Base-by-base conservation (phyloP, 2,888 invertebrate genomes). In the Pseudococcus longispinus region DNA sequence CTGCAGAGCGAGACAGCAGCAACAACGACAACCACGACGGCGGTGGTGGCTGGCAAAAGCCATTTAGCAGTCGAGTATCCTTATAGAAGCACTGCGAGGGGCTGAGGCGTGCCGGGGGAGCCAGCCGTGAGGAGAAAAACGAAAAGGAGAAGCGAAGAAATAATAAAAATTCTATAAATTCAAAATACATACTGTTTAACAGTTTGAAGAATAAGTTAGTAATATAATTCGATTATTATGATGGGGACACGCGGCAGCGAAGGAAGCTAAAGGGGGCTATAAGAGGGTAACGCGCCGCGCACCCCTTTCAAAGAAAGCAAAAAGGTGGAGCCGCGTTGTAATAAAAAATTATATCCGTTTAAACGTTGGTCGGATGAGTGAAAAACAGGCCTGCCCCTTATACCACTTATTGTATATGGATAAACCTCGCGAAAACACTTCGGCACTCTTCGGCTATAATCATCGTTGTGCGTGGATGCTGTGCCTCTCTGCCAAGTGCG, bases 341-440 rank as follows among this genome's bases (percentile, higher is more conserved):
- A 86, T 86, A 86, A 86, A 86, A 86, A 86, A 86, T 86, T 51
- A 86, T 86, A 86, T 86, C 86, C 86, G 70, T 86, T 80, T 86
- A 86, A 86, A 86, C 86, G 86, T 86, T 86, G 86, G 86, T 86
- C 86, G 86, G 86, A 86, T 86, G 86, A 85, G 86, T 86, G 86
- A 86, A 86, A 86, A 86, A 86, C 86, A 86, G 86, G 86, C 86
- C 86, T 86, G 86, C 86, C 86, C 86, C 77, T 74, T 85, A 74
- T 85, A 44, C 70, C 55, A 80, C 86, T 86, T 86, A 80, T 46
- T 46, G 86, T 86, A 55, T 80, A 77, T 42, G 77, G 77, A 42
- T 80, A 42, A 80, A 80, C 70, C 77, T 80, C 77, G 37, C 77
- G 77, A 70, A 70, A 70, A 70, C 29, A 70, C 70, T 70, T 70